Base-by-base conservation (phyloP, 1,140 invertebrate species). In the Leucophenga varia region DNA sequence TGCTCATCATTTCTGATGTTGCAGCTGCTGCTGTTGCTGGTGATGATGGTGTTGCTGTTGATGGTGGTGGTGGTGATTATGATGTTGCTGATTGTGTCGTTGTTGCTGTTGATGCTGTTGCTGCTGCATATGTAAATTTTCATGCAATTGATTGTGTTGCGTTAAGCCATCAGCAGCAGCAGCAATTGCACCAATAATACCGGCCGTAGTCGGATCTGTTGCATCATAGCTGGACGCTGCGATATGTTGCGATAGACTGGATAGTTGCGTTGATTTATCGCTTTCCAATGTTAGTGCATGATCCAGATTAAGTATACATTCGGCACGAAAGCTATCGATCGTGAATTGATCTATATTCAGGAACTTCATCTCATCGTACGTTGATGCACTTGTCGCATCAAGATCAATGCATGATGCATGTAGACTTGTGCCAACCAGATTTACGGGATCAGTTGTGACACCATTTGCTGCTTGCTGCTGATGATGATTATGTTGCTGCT, bases 291-390 rank as follows among this genome's bases (percentile, higher is more conserved):
- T 20, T 20, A 67, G 45, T 5, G 48, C 42, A 28, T 72, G 69
- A 46, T 74, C 67, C 54, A 74, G 54, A 53, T 68, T 74, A 1
- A 75, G 52, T 2, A 75, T 74, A 44, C 72, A 74, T 43, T 75
- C 72, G 28, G 67, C 63, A 49, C 73, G 72, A 42, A 74, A 73
- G 50, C 63, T 71, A 30, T 75, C 72, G 46, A 75, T 75, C 47
- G 67, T 74, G 21, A 72, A 75, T 48, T 75, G 72, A 55, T 75
- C 72, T 14, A 74, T 70, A 49, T 61, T 69, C 16, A 75, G 58
- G 41, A 69, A 75, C 49, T 75, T 75, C 59, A 75, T 75, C 54
- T 73, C 72, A 18, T 75, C 72, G 37, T 74, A 74, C 35, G 68
- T 63, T n/a, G 69, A 69, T 20, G 52, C 53, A 25, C 59, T 53